Evolutionary conservation across 2,797 vertebrate genomes (phyloP).

Genomic region (Hydrolagus colliei): DNA sequence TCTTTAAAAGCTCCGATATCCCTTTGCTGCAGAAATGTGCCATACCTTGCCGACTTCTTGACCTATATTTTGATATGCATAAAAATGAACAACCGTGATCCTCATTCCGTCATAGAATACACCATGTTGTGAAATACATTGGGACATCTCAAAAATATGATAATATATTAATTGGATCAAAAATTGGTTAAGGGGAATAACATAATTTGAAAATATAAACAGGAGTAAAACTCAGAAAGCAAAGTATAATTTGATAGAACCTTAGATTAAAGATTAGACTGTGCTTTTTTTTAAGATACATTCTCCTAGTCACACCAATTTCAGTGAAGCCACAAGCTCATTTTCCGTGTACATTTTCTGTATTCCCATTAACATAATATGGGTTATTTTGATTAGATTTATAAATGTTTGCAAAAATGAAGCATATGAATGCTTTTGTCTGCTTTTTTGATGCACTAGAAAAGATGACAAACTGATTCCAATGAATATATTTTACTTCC

Average conservation of each 20-base stretch:
- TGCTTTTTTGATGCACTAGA: slow-evolving; percentile 17
- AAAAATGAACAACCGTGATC: too few relatives aligned
- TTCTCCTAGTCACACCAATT: slow-evolving; percentile 1
- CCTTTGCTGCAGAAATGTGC: background rate
- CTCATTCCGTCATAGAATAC: background rate
- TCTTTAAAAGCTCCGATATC: background rate
- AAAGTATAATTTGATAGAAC: slow-evolving; percentile 16
- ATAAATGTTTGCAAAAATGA: slow-evolving; percentile 7
- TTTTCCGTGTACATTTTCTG: background rate
- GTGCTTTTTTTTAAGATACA: slow-evolving; percentile 16
- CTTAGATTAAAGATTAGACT: background rate
- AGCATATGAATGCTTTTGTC: background rate
- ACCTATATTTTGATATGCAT: background rate
- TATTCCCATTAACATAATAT: background rate
- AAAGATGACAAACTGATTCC: slow-evolving; percentile 23
- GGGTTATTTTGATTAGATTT: background rate
- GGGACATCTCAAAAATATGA: background rate
- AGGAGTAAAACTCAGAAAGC: background rate
- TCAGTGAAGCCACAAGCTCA: background rate
- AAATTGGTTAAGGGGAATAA: background rate
- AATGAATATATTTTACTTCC: slow-evolving; percentile 32
- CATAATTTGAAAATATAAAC: slow-evolving; percentile 7
- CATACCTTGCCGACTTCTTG: background rate
- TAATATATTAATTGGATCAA: background rate
- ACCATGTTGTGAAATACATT: background rate